phyloP scores from a whole-genome alignment of 1,140 invertebrate species.

The Medauroidea extradentata region DNA sequence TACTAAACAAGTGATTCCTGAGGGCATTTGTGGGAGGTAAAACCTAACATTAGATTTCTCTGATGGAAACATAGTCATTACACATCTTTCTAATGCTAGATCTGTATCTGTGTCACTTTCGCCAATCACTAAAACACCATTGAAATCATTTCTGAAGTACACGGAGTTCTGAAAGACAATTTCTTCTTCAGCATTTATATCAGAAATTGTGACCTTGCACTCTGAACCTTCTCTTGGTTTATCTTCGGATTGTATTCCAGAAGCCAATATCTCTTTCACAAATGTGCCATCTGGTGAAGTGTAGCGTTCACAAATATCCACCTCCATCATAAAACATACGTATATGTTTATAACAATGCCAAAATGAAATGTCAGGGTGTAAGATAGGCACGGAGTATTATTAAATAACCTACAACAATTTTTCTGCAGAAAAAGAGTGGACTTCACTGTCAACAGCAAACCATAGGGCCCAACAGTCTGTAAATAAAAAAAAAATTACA shows the following conservation, averaged over 20 bases:
- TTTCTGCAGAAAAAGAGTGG: no score
- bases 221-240: constrained; percentile 8
- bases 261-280: constrained; percentile 1
- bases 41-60: not conserved
- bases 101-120: constrained; percentile 13
- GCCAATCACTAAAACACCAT: constrained; percentile 5
- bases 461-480: no score
- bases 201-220: not conserved
- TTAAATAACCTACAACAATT: no score
- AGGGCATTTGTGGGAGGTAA: not conserved
- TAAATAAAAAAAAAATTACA: no score
- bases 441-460: no score
- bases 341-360: no score
- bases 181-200: constrained; percentile 1
- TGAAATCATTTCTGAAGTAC: not conserved
- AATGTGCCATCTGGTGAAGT: constrained; percentile 1
- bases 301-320: not conserved
- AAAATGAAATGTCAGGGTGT: no score
- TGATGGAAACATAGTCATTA: constrained; percentile 1
- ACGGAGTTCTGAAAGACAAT: not conserved
- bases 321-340: not conserved
- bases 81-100: constrained; percentile 6
- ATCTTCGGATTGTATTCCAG: not conserved
- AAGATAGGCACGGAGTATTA: no score
- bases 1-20: not conserved